Evolutionary conservation across 2,888 invertebrate genomes (phyloP).

Genomic region (Nephrotoma guestfalica): DNA sequence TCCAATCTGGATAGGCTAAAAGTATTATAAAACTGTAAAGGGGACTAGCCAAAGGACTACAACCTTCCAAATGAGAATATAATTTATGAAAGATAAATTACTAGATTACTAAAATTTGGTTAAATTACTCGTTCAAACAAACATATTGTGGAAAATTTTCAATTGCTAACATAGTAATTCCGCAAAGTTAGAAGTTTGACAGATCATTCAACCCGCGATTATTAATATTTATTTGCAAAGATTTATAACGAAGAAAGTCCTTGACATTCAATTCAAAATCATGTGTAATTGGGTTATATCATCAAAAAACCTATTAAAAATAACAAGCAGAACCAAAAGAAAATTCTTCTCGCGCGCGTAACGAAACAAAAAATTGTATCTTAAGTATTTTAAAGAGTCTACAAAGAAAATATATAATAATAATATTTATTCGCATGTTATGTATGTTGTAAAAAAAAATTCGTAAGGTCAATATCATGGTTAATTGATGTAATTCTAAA

Average conservation of each 20-base stretch:
- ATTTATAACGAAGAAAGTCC: neutral
- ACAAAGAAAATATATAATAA: neutral
- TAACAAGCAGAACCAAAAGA: neutral
- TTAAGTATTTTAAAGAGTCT: neutral
- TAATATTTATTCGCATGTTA: neutral
- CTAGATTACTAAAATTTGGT: too few species aligned
- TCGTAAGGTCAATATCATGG: constrained; percentile 3
- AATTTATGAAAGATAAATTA: too few species aligned
- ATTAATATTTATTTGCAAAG: neutral
- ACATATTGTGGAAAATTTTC: too few species aligned
- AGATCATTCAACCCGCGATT: neutral
- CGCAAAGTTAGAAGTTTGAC: neutral
- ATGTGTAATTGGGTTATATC: neutral
- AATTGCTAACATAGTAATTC: too few species aligned
- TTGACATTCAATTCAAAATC: neutral
- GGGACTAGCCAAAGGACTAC: too few species aligned
- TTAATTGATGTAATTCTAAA: constrained; percentile 2
- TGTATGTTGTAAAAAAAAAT: neutral
- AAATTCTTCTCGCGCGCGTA: neutral
- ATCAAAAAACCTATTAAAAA: neutral
- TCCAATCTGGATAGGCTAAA: too few species aligned
- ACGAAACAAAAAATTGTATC: neutral
- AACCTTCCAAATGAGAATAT: too few species aligned
- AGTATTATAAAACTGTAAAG: too few species aligned
- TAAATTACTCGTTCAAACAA: too few species aligned